Evolutionary conservation across 2,888 invertebrate genomes (phyloP), one percentile per base, ranked within the genome.

Genomic region (Drosophila robusta): DNA sequence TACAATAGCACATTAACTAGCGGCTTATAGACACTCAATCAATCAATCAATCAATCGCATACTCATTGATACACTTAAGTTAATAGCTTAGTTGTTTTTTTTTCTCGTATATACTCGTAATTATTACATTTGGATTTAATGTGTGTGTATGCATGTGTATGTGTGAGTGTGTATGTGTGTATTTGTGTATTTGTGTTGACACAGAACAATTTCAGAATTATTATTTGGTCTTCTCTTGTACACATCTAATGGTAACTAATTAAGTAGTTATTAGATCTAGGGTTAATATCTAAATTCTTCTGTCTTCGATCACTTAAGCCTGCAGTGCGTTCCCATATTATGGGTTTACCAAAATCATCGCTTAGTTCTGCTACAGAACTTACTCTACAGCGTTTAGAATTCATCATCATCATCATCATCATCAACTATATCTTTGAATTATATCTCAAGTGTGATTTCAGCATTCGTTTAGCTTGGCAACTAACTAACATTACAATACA

Each of bases 191-290:
- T 45, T 64, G 57, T 81, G 57, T 67, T 71, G 80, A 75, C 69
- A 68, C 73, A 70, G 73, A 78, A 83, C 74, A 72, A 73, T 74
- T 74, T 68, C 54, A 57, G 71, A 55, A 81, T 50, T 78, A 61
- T 64, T 69, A 72, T 72, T 89, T 89, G 86, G 89, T 90, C 90
- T 80, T 79, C 87, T 80, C 80, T 82, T 65, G 78, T 78, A 76
- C 77, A 85, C 87, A 76, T 80, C 86, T 84, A 84, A 78, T 75
- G 79, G 80, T 83, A 88, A 75, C 80, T 84, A 88, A 55, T 58
- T 73, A 58, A 57, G 54, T 82, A 61, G 55, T 73, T 66, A 60
- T 57, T 58, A 34, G 34, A 4, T 67, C 71, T 75, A 75, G 36
- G 60, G 44, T 74, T 75, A 74, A 82, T 51, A 70, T 34, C 83